Percentiles rank a stretch among this genome's conserved stretches.
These are phyloP conservation scores for Syncerus caffer DNA, from an alignment of 2,797 vertebrate species.

Conservation along the genomic window DNA sequence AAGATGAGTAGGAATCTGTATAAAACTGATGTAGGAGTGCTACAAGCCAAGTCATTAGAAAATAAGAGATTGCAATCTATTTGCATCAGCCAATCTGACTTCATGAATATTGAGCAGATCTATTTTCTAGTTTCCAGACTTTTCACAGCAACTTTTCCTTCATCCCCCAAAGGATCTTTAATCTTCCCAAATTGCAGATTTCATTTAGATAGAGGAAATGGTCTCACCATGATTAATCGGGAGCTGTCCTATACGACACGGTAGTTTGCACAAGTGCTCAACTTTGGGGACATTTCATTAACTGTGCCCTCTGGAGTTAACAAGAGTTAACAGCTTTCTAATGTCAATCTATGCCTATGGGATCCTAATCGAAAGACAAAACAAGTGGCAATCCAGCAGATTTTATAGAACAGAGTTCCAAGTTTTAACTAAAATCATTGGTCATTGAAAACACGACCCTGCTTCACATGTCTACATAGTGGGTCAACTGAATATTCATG, in stretches of 20 bases:
- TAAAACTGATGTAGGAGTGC: background rate
- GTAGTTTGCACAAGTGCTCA: constrained; percentile 40
- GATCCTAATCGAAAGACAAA: constrained; percentile 11
- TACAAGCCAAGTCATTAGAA: constrained; percentile 48
- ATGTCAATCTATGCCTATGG: constrained; percentile 35
- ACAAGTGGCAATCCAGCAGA: background rate
- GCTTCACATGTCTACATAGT: background rate
- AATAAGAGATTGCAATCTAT: constrained; percentile 54
- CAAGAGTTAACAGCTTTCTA: constrained; percentile 51
- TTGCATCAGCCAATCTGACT: constrained; percentile 39
- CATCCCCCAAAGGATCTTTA: constrained; percentile 30
- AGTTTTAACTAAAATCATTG: background rate
- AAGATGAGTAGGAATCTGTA: background rate
- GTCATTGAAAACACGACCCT: background rate
- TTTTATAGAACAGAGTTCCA: constrained; percentile 1
- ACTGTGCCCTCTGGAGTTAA: constrained; percentile 53
- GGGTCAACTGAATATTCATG: background rate
- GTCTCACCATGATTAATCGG: constrained; percentile 51
- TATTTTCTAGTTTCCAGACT: constrained; percentile 58
- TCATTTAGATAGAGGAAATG: constrained; percentile 60
- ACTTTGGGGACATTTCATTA: constrained; percentile 67
- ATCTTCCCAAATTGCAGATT: constrained; percentile 59
- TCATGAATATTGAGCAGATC: constrained; percentile 55
- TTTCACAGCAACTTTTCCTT: constrained; percentile 49
- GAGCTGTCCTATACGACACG: background rate